Evolutionary conservation across 2,888 invertebrate species (phyloP).

Genomic region (Adelognathus sp.): DNA sequence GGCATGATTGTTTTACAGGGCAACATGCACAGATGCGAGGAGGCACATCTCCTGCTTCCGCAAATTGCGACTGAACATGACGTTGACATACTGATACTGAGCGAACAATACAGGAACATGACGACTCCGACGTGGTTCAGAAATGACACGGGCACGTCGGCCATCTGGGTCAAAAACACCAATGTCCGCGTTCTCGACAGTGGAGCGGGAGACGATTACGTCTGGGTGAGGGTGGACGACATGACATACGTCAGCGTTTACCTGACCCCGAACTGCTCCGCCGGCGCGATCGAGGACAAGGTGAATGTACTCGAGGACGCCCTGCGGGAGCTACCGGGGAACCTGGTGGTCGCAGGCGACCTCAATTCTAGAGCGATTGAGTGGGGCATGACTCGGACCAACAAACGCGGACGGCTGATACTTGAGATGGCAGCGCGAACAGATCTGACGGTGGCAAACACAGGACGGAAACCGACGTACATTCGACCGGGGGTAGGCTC

Average conservation of each 20-base stretch:
- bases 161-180: constrained; percentile 44
- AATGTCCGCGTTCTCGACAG: background rate
- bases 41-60: constrained; percentile 32
- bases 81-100: constrained; percentile 29
- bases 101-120: constrained; percentile 39
- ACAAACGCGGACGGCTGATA: constrained; percentile 53
- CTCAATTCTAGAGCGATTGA: constrained; percentile 57
- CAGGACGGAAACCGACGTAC: constrained; percentile 37
- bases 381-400: constrained; percentile 52
- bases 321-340: background rate
- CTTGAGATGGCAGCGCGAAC: constrained; percentile 56
- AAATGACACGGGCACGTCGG: constrained; percentile 17
- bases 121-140: constrained; percentile 5
- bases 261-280: constrained; percentile 31
- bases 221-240: constrained; percentile 25
- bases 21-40: constrained; percentile 1
- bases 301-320: constrained; percentile 29
- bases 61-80: constrained; percentile 38
- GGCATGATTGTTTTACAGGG: constrained; percentile 2
- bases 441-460: constrained; percentile 46
- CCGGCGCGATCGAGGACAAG: constrained; percentile 21
- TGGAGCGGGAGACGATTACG: constrained; percentile 22
- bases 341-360: constrained; percentile 43
- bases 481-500: constrained; percentile 20
- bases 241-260: constrained; percentile 36